Conservation (phyloP, 2,113 vertebrate genomes). For the Cariama cristata region DNA sequence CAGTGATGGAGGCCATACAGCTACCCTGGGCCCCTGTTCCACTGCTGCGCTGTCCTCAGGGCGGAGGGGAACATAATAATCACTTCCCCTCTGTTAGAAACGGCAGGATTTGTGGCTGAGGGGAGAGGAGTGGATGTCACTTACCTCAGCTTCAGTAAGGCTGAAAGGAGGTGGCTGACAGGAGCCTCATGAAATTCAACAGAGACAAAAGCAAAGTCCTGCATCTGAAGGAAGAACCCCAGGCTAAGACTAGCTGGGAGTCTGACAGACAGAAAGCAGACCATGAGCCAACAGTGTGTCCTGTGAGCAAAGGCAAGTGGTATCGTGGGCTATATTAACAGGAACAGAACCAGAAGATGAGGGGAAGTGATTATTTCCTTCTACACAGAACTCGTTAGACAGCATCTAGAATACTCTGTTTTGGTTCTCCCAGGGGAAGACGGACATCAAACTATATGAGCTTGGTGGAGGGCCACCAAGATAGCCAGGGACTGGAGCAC, state of each 20-base stretch:
- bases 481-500: not conserved
- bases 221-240: not conserved
- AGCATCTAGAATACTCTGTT: not conserved
- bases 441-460: not conserved
- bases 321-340: not conserved
- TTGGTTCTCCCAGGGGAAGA: not conserved
- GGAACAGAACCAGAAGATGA: not conserved
- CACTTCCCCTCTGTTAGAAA: not conserved
- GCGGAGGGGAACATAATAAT: no score
- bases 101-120: not conserved
- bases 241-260: not conserved
- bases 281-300: rapidly evolving
- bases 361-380: not conserved
- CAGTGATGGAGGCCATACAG: not conserved
- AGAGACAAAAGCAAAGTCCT: not conserved
- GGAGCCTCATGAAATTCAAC: not conserved
- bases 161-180: not conserved
- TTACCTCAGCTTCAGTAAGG: not conserved
- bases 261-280: not conserved
- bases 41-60: not conserved
- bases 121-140: not conserved
- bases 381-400: not conserved
- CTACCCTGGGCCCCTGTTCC: not conserved
- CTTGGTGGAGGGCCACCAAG: not conserved
- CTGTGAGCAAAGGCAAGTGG: not conserved